Evolutionary conservation across 2,113 vertebrate species (phyloP), one percentile per base, ranked within the genome.

Genomic region (Prietella phreatophila): DNA sequence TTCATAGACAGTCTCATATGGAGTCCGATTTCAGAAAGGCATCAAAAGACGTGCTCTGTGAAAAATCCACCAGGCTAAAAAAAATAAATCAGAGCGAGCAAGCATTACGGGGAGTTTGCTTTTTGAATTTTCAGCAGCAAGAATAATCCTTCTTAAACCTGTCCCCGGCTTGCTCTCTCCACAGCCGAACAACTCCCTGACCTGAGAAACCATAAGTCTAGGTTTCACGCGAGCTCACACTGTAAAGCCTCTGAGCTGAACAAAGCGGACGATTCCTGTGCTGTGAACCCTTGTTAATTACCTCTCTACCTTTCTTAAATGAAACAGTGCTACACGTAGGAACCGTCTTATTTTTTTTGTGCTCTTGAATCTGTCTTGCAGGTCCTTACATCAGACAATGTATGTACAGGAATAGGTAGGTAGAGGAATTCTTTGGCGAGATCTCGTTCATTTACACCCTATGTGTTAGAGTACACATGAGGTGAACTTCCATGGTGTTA

Each of bases 21-120:
- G 90, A 92, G 92, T 91, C 92, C 86, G 36, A 75, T 89, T 91
- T 91, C 58, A 83, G 60, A 90, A 75, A 87, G 90, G 81, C 67
- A 30, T 65, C 71, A 82, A 82, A 86, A 91, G 89, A 85, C 85
- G 30, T 85, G 56, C 78, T 81, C 58, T 61, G 50, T 71, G 56
- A 85, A 91, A 86, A 85, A 47, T 88, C 55, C 82, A 63, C 82
- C 90, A 36, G 89, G 83, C 88, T 88, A 82, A 88, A 85, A 50
- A 27, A 79, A 47, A 86, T 30, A n/a, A 67, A 73, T 39, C 87
- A 82, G 81, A 75, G 86, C 89, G 33, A 69, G 17, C 60, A 39
- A 39, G 67, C 86, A 50, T 87, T 65, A 75, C 76, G 39, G 36
- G 82, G 83, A 75, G 89, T 91, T 91, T 88, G 88, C 75, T 88